Percentiles rank a stretch among this genome's conserved stretches.
These are phyloP conservation scores for Parauchenoglanis punctatus DNA, from an alignment of 2,797 vertebrate species.

Conservation along the genomic window DNA sequence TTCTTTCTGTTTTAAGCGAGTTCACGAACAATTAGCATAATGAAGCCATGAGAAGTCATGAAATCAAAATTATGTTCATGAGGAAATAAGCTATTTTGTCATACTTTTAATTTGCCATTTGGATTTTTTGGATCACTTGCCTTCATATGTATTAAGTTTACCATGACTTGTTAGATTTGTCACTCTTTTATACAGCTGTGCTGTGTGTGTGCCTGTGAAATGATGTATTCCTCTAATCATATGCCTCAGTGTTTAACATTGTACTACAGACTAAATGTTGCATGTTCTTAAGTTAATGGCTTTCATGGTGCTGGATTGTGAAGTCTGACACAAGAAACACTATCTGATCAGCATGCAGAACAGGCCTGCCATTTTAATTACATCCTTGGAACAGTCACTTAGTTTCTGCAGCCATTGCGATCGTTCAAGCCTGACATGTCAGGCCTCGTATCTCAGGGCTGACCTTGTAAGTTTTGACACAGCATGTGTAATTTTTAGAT, in stretches of 20 bases:
- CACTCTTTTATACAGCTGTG: neutral
- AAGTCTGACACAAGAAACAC: neutral
- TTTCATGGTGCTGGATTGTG: slow-evolving; percentile 11
- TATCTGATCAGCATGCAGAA: slow-evolving; percentile 13
- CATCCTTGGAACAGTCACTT: slow-evolving; percentile 50
- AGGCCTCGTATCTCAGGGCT: slow-evolving; percentile 43
- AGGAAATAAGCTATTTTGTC: neutral
- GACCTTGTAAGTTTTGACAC: slow-evolving; percentile 66
- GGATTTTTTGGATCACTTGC: neutral
- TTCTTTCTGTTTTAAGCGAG: neutral
- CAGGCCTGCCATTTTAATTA: slow-evolving; percentile 54
- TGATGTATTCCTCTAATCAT: neutral
- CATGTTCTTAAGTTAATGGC: slow-evolving; percentile 4
- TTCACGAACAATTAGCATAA: neutral
- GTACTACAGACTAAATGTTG: neutral
- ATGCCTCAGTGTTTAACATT: neutral
- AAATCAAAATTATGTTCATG: neutral
- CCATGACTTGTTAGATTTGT: neutral
- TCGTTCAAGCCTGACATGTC: slow-evolving; percentile 53
- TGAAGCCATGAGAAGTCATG: neutral
- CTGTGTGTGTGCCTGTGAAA: neutral
- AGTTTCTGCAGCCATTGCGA: slow-evolving; percentile 45
- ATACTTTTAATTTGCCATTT: neutral
- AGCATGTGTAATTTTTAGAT: slow-evolving; percentile 59
- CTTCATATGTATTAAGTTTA: neutral